Evolutionary conservation across 2,113 vertebrate genomes (phyloP).

Genomic region (Syngnathoides biaculeatus): DNA sequence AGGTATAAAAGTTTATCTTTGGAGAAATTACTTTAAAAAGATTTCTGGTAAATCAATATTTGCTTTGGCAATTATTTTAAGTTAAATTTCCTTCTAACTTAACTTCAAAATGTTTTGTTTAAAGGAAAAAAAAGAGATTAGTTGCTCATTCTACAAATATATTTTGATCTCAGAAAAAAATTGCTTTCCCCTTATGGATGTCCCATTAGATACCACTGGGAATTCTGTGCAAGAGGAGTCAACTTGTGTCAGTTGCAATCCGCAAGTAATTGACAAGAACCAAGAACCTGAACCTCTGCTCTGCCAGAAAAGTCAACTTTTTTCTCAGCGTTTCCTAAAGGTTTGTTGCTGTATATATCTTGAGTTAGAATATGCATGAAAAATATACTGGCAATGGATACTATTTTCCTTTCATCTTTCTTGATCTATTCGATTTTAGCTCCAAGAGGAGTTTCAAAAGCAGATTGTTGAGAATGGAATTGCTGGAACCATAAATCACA

Average conservation of each 20-base stretch:
- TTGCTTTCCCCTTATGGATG: slow-evolving; percentile 1
- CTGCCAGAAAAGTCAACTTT: slow-evolving; percentile 23
- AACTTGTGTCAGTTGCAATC: not conserved
- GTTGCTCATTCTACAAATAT: not conserved
- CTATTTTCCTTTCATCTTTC: not conserved
- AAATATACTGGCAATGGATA: not conserved
- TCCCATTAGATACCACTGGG: not conserved
- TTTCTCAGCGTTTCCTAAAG: slow-evolving; percentile 56
- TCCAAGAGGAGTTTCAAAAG: slow-evolving; percentile 76
- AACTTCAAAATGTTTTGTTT: not conserved
- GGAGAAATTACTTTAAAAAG: not conserved
- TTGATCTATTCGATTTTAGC: slow-evolving; percentile 52
- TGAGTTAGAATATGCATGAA: not conserved
- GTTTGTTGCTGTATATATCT: slow-evolving; percentile 38
- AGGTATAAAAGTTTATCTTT: slow-evolving; percentile 26
- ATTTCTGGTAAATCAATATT: no score
- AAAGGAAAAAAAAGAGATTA: not conserved
- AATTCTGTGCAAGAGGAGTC: not conserved
- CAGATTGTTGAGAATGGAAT: slow-evolving; percentile 77
- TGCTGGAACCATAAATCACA: slow-evolving; percentile 73
- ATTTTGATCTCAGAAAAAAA: not conserved
- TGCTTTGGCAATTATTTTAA: not conserved
- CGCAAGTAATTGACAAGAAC: not conserved
- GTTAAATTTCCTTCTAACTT: not conserved
- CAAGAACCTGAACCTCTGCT: not conserved